Evolutionary conservation across 2,113 vertebrate species (phyloP).

Genomic region (Canis aureus): DNA sequence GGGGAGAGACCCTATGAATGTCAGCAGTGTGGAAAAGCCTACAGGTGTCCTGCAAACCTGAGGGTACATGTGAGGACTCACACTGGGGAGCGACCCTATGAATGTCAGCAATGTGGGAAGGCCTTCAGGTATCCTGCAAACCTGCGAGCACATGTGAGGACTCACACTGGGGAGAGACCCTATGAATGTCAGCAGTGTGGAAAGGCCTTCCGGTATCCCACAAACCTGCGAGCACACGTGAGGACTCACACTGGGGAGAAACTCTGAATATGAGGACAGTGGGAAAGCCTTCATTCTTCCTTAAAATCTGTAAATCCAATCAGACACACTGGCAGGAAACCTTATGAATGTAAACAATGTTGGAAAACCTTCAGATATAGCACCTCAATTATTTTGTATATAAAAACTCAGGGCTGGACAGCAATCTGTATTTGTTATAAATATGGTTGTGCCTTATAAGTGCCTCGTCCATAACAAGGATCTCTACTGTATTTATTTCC

Average conservation of each 20-base stretch:
- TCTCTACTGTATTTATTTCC: neutral
- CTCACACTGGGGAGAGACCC: neutral
- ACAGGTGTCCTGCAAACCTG: neutral
- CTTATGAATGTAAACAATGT: conserved; percentile 1
- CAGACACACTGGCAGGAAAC: conserved; percentile 28
- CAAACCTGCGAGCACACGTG: neutral
- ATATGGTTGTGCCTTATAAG: neutral
- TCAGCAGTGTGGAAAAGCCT: conserved; percentile 44
- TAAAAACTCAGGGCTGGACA: neutral
- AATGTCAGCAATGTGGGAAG: conserved; percentile 36
- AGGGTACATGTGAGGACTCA: neutral
- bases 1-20: conserved; percentile 24
- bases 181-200: neutral
- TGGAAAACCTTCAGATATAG: conserved; percentile 35
- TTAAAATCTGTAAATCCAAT: neutral
- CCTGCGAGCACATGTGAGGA: neutral
- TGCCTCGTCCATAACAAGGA: neutral
- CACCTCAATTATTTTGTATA: neutral
- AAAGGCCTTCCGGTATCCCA: neutral
- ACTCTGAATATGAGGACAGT: neutral
- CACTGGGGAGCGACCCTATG: neutral
- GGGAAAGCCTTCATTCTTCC: neutral
- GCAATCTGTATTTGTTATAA: neutral
- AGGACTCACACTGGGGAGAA: neutral
- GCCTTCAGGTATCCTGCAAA: neutral